phyloP scores from a whole-genome alignment of 2,888 invertebrate genomes.

The Dolomedes plantarius region DNA sequence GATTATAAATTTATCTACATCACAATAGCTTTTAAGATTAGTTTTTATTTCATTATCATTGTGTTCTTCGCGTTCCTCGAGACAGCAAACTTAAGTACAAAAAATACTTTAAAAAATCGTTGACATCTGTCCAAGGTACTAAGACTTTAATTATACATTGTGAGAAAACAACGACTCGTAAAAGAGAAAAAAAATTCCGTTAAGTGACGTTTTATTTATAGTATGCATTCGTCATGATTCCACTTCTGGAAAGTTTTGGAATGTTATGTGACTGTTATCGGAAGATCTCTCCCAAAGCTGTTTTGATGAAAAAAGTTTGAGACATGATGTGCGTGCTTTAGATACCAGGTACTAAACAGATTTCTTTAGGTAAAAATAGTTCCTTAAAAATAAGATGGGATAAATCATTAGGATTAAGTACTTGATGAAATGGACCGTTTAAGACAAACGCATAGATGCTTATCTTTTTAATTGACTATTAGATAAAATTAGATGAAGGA shows the following conservation, averaged over 20 bases:
- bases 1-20: not conserved
- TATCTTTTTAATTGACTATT: no score
- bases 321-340: no score
- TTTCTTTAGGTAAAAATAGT: no score
- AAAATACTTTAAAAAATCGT: not conserved
- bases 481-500: no score
- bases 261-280: not conserved
- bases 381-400: no score
- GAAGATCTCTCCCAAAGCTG: not conserved
- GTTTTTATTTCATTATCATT: not conserved
- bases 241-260: not conserved
- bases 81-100: not conserved
- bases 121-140: not conserved
- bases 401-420: no score
- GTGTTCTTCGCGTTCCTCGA: not conserved
- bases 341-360: no score
- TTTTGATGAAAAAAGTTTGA: no score
- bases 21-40: not conserved
- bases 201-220: not conserved
- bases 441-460: no score
- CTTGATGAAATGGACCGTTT: no score
- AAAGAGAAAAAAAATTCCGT: not conserved
- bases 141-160: not conserved
- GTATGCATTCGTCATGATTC: not conserved
- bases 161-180: not conserved